A percentile compares a stretch with the other conserved stretches of the same genome.
Evolutionary conservation across 2,113 vertebrate genomes (phyloP).

Genomic region (Dendrocopos noguchii): DNA sequence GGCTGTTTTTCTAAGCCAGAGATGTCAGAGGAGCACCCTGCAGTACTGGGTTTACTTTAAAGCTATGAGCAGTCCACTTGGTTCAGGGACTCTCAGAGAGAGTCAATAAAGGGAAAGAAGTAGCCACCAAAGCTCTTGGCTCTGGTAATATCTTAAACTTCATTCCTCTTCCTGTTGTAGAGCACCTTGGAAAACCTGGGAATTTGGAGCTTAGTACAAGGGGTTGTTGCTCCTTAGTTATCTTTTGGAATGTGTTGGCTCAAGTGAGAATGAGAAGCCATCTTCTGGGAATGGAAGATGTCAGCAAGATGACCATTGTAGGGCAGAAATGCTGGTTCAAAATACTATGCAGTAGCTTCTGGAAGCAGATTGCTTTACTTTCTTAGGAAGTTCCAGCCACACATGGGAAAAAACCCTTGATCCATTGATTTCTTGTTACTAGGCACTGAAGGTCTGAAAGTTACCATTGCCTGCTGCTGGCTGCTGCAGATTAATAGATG

Average conservation of each 20-base stretch:
- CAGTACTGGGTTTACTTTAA: background rate
- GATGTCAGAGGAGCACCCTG: background rate
- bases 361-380: background rate
- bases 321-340: background rate
- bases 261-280: background rate
- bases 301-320: background rate
- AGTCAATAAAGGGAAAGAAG: background rate
- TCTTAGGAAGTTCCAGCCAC: background rate
- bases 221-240: background rate
- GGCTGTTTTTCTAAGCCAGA: background rate
- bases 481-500: background rate
- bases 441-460: background rate
- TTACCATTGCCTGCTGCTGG: background rate
- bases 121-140: background rate
- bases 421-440: background rate
- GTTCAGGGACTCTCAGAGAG: background rate
- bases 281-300: background rate
- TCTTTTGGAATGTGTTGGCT: background rate
- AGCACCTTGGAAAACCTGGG: background rate
- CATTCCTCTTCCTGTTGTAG: background rate
- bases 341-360: background rate
- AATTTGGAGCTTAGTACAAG: background rate
- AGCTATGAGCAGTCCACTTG: background rate
- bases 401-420: background rate
- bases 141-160: background rate